These are phyloP conservation scores for Onthophagus taurus DNA, from an alignment of 1,140 invertebrate species.

Conservation along the genomic window DNA sequence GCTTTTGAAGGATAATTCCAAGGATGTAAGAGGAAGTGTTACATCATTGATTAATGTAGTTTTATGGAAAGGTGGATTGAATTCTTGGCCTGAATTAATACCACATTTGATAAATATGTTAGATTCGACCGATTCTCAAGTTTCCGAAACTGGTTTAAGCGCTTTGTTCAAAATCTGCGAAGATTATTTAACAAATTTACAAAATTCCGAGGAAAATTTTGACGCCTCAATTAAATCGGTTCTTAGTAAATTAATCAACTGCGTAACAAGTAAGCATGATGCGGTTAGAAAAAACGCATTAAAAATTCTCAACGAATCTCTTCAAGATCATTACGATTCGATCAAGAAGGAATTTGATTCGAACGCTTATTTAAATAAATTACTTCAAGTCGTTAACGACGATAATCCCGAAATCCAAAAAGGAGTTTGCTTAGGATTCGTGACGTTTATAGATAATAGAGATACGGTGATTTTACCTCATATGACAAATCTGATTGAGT, in stretches of 20 bases:
- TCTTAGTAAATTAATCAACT: constrained; percentile 19
- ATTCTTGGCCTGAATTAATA: constrained; percentile 29
- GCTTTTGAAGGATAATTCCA: constrained; percentile 31
- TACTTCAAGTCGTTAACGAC: constrained; percentile 28
- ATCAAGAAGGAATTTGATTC: constrained; percentile 20
- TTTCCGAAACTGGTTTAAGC: constrained; percentile 30
- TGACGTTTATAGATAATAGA: constrained; percentile 31
- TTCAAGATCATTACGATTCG: constrained; percentile 31
- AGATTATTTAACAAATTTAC: constrained; percentile 21
- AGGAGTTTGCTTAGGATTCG: constrained; percentile 33
- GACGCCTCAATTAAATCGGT: constrained; percentile 15
- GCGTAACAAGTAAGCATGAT: constrained; percentile 13
- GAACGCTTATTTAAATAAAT: constrained; percentile 26
- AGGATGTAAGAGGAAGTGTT: constrained; percentile 30
- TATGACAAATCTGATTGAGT: constrained; percentile 94
- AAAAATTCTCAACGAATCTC: constrained; percentile 28
- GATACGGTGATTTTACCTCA: constrained; percentile 58
- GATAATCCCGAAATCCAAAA: constrained; percentile 30
- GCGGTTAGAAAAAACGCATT: constrained; percentile 14
- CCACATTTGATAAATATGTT: constrained; percentile 27
- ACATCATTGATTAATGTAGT: constrained; percentile 30
- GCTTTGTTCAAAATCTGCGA: constrained; percentile 34
- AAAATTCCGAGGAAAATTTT: constrained; percentile 2
- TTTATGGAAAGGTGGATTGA: constrained; percentile 29
- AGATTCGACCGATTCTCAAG: constrained; percentile 16